Conservation (phyloP, 2,113 vertebrate genomes). For the Lepus timidus region DNA sequence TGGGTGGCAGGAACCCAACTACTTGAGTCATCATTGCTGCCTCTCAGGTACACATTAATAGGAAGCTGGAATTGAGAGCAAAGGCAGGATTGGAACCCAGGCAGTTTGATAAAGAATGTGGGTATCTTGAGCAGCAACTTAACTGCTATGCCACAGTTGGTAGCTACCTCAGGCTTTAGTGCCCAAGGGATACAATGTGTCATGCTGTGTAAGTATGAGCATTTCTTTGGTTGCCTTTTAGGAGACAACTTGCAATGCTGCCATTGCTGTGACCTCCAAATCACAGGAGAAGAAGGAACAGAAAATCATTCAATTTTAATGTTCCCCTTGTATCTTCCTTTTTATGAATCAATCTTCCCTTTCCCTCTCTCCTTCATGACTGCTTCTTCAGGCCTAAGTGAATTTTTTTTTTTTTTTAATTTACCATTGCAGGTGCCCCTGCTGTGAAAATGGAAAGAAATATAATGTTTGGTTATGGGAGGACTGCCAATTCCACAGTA, state of each 20-base stretch:
- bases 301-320: background rate
- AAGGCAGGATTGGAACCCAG: too few relatives aligned
- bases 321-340: background rate
- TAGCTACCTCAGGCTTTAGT: background rate
- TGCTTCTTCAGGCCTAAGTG: constrained; percentile 23
- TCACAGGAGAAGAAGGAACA: background rate
- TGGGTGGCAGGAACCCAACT: too few relatives aligned
- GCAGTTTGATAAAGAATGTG: too few relatives aligned
- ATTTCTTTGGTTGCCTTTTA: background rate
- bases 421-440: background rate
- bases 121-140: too few relatives aligned
- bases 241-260: background rate
- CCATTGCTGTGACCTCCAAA: background rate
- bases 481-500: constrained; percentile 20
- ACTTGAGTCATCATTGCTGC: too few relatives aligned
- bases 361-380: background rate
- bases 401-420: background rate
- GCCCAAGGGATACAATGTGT: background rate
- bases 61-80: too few relatives aligned
- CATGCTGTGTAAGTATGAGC: background rate
- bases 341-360: background rate
- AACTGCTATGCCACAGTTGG: background rate
- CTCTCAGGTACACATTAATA: too few relatives aligned
- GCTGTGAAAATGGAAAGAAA: constrained; percentile 42
- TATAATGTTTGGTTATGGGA: background rate